Evolutionary conservation across 2,888 invertebrate genomes (phyloP), one percentile per base, ranked within the genome.

Genomic region (Phrixothrix hirtus): DNA sequence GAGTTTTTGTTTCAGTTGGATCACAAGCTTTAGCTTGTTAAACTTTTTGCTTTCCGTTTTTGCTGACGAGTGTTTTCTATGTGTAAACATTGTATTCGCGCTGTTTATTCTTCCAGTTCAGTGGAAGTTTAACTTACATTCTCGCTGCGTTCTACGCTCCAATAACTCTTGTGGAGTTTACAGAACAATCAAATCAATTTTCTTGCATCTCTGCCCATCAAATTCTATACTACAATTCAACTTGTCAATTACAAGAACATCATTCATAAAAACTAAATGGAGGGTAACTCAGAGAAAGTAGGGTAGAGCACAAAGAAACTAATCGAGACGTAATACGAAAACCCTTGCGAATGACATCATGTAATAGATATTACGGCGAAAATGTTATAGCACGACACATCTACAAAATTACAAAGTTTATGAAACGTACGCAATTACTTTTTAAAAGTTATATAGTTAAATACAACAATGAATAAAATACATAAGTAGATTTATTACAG

Each of bases 381-480:
- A n/a, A n/a, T n/a, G n/a, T n/a, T n/a, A n/a, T n/a, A n/a, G n/a
- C n/a, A n/a, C n/a, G n/a, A n/a, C n/a, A n/a, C n/a, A n/a, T n/a
- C n/a, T n/a, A n/a, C n/a, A n/a, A n/a, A n/a, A n/a, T n/a, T n/a
- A n/a, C n/a, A n/a, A n/a, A n/a, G n/a, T n/a, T n/a, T n/a, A n/a
- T n/a, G n/a, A n/a, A n/a, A n/a, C n/a, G n/a, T n/a, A n/a, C n/a
- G n/a, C n/a, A n/a, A n/a, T n/a, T n/a, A n/a, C n/a, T n/a, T n/a
- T n/a, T n/a, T n/a, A n/a, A n/a, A n/a, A n/a, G n/a, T 75, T 75
- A 67, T 72, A 60, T 63, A 66, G 64, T 62, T 72, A 69, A 74
- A 73, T 74, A 74, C 74, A 70, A 72, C 73, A 73, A 74, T 74
- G 74, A 74, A 73, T n/a, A n/a, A n/a, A n/a, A n/a, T n/a, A n/a